Conservation (phyloP, 2,797 vertebrate species). For the Liasis olivaceus region DNA sequence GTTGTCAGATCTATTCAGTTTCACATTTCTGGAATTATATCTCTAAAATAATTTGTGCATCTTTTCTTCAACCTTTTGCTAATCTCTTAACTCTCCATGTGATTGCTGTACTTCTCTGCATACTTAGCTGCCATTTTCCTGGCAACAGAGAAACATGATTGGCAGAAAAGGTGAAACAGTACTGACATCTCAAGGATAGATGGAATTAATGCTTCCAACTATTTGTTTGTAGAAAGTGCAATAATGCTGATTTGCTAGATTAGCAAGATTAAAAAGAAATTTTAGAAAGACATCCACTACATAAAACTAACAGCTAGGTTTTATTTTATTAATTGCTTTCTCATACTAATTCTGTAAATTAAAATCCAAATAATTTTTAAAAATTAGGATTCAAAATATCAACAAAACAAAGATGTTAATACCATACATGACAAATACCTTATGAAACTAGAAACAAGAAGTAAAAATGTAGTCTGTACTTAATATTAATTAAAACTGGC, state of each 20-base stretch:
- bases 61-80: constrained; percentile 55
- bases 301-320: not conserved
- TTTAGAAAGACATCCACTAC: constrained; percentile 23
- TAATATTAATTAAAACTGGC: not conserved
- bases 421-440: not conserved
- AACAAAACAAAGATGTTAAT: not conserved
- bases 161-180: constrained; percentile 47
- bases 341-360: not conserved
- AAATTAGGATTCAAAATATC: not conserved
- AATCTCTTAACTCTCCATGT: constrained; percentile 55
- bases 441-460: not conserved
- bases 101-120: constrained; percentile 41
- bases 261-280: constrained; percentile 59
- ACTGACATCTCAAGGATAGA: constrained; percentile 43
- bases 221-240: constrained; percentile 51
- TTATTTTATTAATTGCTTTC: not conserved
- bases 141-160: constrained; percentile 65
- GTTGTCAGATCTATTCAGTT: not conserved
- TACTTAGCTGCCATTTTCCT: constrained; percentile 60
- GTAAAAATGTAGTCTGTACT: not conserved
- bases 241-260: constrained; percentile 53
- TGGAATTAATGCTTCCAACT: constrained; percentile 46
- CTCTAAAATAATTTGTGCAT: constrained; percentile 48
- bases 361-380: not conserved
- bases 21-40: not conserved